These are phyloP conservation scores for Metellina segmentata DNA, from an alignment of 2,888 invertebrate genomes.

Conservation along the genomic window DNA sequence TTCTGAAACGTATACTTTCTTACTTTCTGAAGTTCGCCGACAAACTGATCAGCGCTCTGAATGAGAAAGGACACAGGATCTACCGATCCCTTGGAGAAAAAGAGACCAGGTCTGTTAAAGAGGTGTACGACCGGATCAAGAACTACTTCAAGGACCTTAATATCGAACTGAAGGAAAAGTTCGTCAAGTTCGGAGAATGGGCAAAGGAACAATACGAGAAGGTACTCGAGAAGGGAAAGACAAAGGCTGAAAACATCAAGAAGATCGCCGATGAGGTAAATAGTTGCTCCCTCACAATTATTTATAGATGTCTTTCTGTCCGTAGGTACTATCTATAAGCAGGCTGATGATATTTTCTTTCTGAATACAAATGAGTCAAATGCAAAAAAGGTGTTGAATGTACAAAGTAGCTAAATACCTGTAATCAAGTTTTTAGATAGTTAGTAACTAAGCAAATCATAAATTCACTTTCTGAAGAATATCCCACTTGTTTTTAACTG, in stretches of 20 bases:
- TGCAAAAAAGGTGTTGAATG: too few relatives aligned
- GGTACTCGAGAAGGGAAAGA: conserved; percentile 46
- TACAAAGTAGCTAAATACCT: too few relatives aligned
- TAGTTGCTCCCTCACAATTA: not conserved
- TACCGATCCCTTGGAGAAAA: conserved; percentile 48
- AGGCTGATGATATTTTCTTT: too few relatives aligned
- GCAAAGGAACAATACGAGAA: conserved; percentile 25
- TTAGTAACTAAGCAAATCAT: too few relatives aligned
- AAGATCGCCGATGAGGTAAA: conserved; percentile 60
- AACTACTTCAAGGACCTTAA: conserved; percentile 67
- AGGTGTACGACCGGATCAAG: conserved; percentile 68
- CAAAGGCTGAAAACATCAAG: conserved; percentile 55
- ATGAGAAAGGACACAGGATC: conserved; percentile 50
- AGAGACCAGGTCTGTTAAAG: conserved; percentile 42
- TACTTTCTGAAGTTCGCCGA: conserved; percentile 40
- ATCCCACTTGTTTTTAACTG: too few relatives aligned
- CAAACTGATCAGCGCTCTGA: conserved; percentile 48
- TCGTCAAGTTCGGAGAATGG: conserved; percentile 29
- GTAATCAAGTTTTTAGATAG: too few relatives aligned
- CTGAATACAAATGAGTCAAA: too few relatives aligned
- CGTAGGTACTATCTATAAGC: not conserved
- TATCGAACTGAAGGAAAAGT: conserved; percentile 65
- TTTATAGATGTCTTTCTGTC: not conserved
- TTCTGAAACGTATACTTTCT: too few relatives aligned
- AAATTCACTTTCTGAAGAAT: too few relatives aligned